Conservation (phyloP, 2,888 invertebrate species). For the Leptopilina myrica region DNA sequence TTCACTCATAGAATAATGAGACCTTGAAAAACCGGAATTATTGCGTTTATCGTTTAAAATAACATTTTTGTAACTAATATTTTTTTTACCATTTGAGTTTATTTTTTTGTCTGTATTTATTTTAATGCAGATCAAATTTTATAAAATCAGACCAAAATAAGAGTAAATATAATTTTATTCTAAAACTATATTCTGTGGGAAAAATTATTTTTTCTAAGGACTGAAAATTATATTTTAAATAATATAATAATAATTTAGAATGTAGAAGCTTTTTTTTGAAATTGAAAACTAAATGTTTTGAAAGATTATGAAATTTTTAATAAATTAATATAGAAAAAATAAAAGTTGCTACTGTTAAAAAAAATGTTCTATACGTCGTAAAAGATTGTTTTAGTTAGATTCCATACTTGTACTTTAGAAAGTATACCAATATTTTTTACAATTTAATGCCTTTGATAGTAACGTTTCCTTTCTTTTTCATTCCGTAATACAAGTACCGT, state of each 20-base stretch:
- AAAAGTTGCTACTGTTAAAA: neutral
- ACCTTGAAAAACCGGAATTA: slow-evolving; percentile 14
- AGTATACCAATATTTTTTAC: slow-evolving; percentile 41
- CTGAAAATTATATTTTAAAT: too few species aligned
- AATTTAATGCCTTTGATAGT: slow-evolving; percentile 36
- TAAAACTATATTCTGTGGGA: too few species aligned
- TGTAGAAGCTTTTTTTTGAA: too few species aligned
- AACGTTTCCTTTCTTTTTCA: slow-evolving; percentile 41
- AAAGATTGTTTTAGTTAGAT: neutral
- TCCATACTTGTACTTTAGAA: slow-evolving; percentile 53
- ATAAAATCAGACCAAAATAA: too few species aligned
- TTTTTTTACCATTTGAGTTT: too few species aligned
- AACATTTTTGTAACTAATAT: too few species aligned
- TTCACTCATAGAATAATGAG: neutral
- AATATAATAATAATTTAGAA: too few species aligned
- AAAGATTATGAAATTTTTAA: too few species aligned
- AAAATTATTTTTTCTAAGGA: too few species aligned
- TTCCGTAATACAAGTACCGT: slow-evolving; percentile 46
- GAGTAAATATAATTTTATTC: too few species aligned
- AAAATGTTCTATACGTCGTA: neutral
- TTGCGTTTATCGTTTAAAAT: neutral
- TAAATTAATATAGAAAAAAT: too few species aligned
- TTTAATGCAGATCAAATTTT: slow-evolving; percentile 4
- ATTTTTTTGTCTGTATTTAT: slow-evolving; percentile 8
- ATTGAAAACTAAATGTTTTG: too few species aligned